These are phyloP conservation scores for Dicrostonyx torquatus DNA, from an alignment of 2,797 vertebrate genomes.

Conservation along the genomic window DNA sequence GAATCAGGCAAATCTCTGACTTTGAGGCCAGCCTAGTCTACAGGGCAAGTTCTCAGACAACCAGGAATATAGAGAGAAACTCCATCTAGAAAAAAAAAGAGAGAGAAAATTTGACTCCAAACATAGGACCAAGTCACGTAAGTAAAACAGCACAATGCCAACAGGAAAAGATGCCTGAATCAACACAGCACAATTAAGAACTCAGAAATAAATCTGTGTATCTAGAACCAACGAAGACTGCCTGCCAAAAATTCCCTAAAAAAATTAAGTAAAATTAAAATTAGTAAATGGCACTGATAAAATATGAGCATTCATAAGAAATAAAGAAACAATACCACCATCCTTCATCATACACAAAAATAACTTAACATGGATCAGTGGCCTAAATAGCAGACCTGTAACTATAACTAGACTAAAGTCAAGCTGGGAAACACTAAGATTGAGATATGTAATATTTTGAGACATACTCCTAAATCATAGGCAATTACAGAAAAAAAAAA, in stretches of 20 bases:
- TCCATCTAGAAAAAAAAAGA: not conserved
- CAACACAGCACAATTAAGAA: fast-evolving
- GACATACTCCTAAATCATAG: not conserved
- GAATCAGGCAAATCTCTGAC: not conserved
- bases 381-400: not conserved
- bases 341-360: not conserved
- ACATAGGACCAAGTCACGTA: not conserved
- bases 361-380: not conserved
- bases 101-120: not conserved
- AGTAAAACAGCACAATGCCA: not conserved
- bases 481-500: not conserved
- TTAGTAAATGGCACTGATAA: not conserved
- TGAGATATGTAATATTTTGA: not conserved
- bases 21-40: not conserved
- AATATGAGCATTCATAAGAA: not conserved
- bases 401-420: not conserved
- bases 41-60: not conserved
- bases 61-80: not conserved
- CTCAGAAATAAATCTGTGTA: not conserved
- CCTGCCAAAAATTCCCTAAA: not conserved
- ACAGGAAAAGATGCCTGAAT: not conserved
- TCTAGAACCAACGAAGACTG: not conserved
- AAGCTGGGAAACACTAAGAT: not conserved
- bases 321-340: not conserved
- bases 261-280: no score